Evolutionary conservation across 1,140 invertebrate genomes (phyloP), one percentile per base, ranked within the genome.

Genomic region (Drosophila sucinea): DNA sequence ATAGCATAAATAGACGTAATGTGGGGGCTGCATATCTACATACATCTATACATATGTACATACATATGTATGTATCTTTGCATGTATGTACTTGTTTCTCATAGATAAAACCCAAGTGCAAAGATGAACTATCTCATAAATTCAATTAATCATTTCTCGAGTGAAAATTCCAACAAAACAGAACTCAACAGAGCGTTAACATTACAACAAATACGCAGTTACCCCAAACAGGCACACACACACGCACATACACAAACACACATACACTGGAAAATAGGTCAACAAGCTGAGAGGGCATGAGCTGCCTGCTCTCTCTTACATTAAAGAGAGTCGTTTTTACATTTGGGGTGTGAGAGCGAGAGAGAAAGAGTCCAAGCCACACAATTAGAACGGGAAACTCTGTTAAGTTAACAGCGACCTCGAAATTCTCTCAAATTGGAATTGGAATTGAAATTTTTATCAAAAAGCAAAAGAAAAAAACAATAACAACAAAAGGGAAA

Each of bases 151-250:
- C 84, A 87, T 87, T 75, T 89, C 85, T 68, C 71, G 65, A 84
- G 80, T 89, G 84, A 77, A 87, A 89, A 83, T 87, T 87, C 80
- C 83, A 56, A 11, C 10, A 40, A 76, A 62, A 70, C 66, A 77
- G 57, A 60, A 72, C 41, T 67, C 83, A 89, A 67, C 84, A 60
- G 77, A 80, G 83, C 83, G 79, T 87, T 77, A 69, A 80, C 71
- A 82, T 70, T 71, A 84, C 83, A 87, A 87, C 84, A 89, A 87
- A 89, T 87, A 84, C 83, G 83, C 84, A 87, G 84, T 87, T 87
- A 87, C 76, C 75, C 63, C 64, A 76, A 38, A 62, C 68, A 23
- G 11, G 70, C 65, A 73, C 62, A 61, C 68, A 67, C 40, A 68
- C n/a, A 62, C 29, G 55, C 23, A 40, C 30, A 47, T 44, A 44